Evolutionary conservation across 2,113 vertebrate species (phyloP), one percentile per base, ranked within the genome.

Genomic region (Orthonyx spaldingii): DNA sequence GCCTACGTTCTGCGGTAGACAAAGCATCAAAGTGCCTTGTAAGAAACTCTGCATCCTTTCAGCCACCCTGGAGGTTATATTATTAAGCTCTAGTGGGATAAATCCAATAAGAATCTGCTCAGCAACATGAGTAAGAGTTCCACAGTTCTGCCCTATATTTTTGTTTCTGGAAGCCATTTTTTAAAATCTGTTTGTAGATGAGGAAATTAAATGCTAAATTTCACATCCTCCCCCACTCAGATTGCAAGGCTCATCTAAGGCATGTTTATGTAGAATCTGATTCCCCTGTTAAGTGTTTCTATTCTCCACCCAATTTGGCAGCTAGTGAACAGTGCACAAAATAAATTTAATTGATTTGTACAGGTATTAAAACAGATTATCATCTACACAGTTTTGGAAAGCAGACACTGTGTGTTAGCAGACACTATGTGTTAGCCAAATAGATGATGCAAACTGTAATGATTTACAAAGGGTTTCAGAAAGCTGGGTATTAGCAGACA

Each of bases 321-420:
- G 64, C 53, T 46, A 90, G 71, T 61, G 92, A 94, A 92, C 93
- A 88, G 63, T 61, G 60, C 14, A 64, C 77, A 94, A 92, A 89
- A 94, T 80, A 93, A 88, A 80, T 88, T 70, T 93, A 95, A 93
- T 90, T 95, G 89, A 94, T 95, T 80, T 82, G 70, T 86, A 87
- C 90, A 92, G 65, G 75, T 92, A 94, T 94, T 93, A 88, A 94
- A 90, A 69, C 30, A 91, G 91, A 91, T 97, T 82, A 86, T 81
- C 76, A 91, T 95, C 83, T 92, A 89, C 24, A 3, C 53, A 74
- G 35, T 59, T 82, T 80, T 92, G 83, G 72, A 97, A 95, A 63
- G 71, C 79, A 92, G 77, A 71, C 57, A 65, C 65, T 50, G 24
- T 5, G 4, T 61, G 42, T 84, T 75, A 61, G 56, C 79, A 90